Evolutionary conservation across 2,113 vertebrate species (phyloP).

Genomic region (Limanda limanda): DNA sequence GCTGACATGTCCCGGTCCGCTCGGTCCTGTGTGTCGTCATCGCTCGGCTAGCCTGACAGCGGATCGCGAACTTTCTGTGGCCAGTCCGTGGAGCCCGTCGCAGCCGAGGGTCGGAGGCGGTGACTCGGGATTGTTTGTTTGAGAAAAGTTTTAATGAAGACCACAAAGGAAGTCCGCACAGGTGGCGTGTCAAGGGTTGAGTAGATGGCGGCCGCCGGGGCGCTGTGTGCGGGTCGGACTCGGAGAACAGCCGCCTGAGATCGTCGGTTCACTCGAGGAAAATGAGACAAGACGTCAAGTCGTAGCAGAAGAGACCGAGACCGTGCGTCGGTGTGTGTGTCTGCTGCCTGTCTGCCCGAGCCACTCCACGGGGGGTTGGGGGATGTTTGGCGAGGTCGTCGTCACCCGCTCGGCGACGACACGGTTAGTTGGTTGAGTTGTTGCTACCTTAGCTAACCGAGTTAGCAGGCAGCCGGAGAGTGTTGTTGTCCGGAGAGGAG

Average conservation of each 20-base stretch:
- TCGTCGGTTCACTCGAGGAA: not conserved
- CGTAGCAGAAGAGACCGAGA: constrained; percentile 26
- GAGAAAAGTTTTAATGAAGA: constrained; percentile 70
- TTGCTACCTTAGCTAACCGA: constrained; percentile 38
- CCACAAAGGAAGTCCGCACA: constrained; percentile 61
- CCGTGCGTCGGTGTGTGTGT: constrained; percentile 25
- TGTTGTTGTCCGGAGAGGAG: constrained; percentile 11
- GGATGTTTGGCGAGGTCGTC: constrained; percentile 50
- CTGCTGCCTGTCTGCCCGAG: constrained; percentile 20
- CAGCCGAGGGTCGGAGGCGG: constrained; percentile 9
- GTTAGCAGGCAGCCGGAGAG: constrained; percentile 32
- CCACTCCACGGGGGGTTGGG: constrained; percentile 41
- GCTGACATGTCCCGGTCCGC: constrained; percentile 20
- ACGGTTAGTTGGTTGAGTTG: constrained; percentile 50
- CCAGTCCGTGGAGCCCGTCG: not conserved
- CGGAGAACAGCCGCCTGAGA: constrained; percentile 19
- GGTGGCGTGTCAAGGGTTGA: constrained; percentile 37
- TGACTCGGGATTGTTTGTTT: constrained; percentile 32
- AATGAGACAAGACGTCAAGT: constrained; percentile 36
- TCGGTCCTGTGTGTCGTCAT: not conserved
- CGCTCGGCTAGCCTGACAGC: constrained; percentile 1
- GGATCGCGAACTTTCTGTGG: not conserved
- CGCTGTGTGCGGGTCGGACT: constrained; percentile 9
- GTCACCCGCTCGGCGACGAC: constrained; percentile 34
- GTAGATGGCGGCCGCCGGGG: constrained; percentile 43